These are phyloP conservation scores for Atta cephalotes DNA, from an alignment of 1,140 invertebrate genomes.

Conservation along the genomic window DNA sequence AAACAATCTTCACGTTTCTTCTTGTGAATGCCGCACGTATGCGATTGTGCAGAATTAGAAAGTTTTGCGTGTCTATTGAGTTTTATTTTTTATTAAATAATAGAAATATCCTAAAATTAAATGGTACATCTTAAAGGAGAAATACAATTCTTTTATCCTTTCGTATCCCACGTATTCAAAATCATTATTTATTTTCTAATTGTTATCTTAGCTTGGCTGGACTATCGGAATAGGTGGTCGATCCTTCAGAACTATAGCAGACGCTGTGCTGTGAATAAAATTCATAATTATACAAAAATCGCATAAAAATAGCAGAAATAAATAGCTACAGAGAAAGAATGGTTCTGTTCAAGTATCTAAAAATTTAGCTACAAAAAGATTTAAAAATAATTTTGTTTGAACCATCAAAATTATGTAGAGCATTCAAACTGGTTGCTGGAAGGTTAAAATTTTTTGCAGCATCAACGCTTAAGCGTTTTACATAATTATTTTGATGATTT, in stretches of 20 bases:
- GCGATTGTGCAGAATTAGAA: neutral
- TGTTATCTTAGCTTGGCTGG: constrained; percentile 59
- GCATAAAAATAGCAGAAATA: neutral
- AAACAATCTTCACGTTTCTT: constrained; percentile 39
- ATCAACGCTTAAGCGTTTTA: too few relatives aligned
- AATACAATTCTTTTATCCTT: neutral
- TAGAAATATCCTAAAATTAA: constrained; percentile 14
- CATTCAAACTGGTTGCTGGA: too few relatives aligned
- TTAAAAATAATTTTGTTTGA: too few relatives aligned
- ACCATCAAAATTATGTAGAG: too few relatives aligned
- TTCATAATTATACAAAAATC: neutral
- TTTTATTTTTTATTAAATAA: constrained; percentile 22
- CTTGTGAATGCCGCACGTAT: neutral
- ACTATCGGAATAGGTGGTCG: constrained; percentile 66
- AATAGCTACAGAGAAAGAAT: too few relatives aligned
- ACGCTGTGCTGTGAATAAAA: constrained; percentile 54
- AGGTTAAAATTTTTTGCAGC: too few relatives aligned
- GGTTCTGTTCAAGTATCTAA: too few relatives aligned
- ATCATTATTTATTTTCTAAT: constrained; percentile 20
- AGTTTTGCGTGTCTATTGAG: neutral
- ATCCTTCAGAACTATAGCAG: constrained; percentile 71
- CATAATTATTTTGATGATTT: too few relatives aligned
- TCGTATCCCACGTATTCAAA: neutral
- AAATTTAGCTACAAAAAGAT: too few relatives aligned
- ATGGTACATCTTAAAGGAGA: constrained; percentile 5